Evolutionary conservation across 2,888 invertebrate species (phyloP).

Genomic region (Dryocosmus kuriphilus): DNA sequence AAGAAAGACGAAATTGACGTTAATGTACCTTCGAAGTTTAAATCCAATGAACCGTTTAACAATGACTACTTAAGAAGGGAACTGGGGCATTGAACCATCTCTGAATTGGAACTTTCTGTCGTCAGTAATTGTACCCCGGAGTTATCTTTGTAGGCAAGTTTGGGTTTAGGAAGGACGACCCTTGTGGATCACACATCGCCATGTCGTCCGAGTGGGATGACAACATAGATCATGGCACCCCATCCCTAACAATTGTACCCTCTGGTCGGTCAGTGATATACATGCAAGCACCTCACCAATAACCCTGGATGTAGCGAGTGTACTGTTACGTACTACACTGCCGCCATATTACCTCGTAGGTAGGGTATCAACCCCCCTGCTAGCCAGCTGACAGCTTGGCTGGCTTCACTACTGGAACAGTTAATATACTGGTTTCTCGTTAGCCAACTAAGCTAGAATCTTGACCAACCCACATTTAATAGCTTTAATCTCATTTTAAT

Average conservation of each 20-base stretch:
- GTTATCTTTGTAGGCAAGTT: constrained; percentile 19
- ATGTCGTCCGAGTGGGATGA: constrained; percentile 68
- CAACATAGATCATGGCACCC: constrained; percentile 69
- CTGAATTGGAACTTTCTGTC: constrained; percentile 20
- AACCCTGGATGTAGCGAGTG: constrained; percentile 63
- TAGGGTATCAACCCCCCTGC: constrained; percentile 60
- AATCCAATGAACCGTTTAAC: background rate
- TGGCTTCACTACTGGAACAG: constrained; percentile 58
- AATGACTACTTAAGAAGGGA: background rate
- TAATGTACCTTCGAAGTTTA: background rate
- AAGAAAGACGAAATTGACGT: too few relatives aligned
- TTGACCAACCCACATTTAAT: constrained; percentile 27
- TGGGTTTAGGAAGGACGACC: constrained; percentile 67
- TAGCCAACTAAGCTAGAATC: constrained; percentile 68
- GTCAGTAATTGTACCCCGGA: constrained; percentile 8
- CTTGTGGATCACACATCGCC: constrained; percentile 73
- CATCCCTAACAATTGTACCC: constrained; percentile 41
- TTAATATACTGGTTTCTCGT: constrained; percentile 74
- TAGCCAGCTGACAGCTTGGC: constrained; percentile 59
- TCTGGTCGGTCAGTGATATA: constrained; percentile 55
- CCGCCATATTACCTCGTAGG: constrained; percentile 65
- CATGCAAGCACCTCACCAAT: constrained; percentile 61
- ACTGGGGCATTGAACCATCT: background rate
- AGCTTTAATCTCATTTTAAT: constrained; percentile 17
- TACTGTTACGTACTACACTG: constrained; percentile 71